Evolutionary conservation across 2,113 vertebrate genomes (phyloP).

Genomic region (Hemiprocne comata): DNA sequence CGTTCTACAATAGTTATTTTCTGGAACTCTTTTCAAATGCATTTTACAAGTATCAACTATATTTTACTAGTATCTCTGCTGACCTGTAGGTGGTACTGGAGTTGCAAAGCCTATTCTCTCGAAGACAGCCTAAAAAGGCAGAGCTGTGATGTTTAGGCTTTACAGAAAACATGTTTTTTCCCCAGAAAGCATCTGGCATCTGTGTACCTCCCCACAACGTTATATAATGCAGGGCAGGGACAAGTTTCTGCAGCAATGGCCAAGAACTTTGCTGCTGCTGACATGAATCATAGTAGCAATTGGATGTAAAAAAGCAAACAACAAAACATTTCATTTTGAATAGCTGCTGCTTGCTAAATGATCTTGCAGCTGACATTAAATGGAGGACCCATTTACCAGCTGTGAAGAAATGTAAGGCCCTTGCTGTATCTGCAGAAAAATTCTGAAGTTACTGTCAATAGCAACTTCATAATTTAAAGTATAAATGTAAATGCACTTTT

Average conservation of each 20-base stretch:
- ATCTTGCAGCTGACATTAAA: not conserved
- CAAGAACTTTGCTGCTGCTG: not conserved
- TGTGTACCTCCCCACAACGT: not conserved
- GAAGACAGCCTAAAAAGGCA: not conserved
- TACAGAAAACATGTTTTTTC: not conserved
- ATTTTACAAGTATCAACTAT: not conserved
- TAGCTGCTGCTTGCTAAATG: not conserved
- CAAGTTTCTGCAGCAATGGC: not conserved
- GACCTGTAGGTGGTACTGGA: not conserved
- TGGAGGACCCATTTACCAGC: not conserved
- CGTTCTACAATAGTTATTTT: not conserved
- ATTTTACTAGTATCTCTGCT: too few relatives aligned
- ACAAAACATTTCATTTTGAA: not conserved
- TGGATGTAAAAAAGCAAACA: not conserved
- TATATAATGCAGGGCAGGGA: not conserved
- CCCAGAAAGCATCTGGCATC: not conserved
- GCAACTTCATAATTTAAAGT: not conserved
- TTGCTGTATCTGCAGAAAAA: not conserved
- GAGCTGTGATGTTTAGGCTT: not conserved
- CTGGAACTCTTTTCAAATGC: not conserved
- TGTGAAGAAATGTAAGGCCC: not conserved
- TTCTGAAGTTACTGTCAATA: not conserved
- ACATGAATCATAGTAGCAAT: not conserved
- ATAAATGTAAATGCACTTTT: not conserved
- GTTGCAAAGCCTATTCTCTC: not conserved